phyloP scores from a whole-genome alignment of 2,113 vertebrate genomes.

The Halichoerus grypus region DNA sequence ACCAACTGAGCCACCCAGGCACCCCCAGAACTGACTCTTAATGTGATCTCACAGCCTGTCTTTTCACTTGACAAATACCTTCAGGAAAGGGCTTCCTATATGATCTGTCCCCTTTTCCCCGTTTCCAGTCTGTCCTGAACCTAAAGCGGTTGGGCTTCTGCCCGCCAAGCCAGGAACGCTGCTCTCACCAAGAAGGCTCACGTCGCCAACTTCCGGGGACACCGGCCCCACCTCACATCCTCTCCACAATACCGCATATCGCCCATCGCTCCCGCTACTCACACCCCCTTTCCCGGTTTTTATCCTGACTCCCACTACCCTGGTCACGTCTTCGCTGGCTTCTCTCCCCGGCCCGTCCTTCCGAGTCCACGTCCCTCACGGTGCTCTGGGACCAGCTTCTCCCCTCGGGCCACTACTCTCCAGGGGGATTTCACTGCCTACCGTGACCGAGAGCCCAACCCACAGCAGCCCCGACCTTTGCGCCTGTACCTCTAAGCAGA shows the following conservation, averaged over 20 bases:
- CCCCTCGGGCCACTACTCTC: neutral
- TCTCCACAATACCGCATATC: too few species aligned
- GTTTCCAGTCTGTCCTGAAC: neutral
- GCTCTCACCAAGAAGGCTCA: neutral
- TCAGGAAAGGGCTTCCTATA: accelerated
- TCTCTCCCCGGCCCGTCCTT: neutral
- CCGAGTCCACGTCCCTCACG: neutral
- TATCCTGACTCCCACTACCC: neutral
- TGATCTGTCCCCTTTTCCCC: neutral
- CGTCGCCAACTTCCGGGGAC: neutral
- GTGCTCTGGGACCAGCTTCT: neutral
- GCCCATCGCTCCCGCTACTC: neutral
- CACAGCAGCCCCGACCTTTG: neutral
- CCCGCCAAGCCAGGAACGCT: neutral
- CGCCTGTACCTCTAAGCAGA: neutral
- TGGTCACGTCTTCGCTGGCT: neutral
- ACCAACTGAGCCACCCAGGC: too few species aligned
- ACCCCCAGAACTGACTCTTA: neutral
- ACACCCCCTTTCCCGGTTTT: neutral
- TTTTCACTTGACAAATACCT: neutral
- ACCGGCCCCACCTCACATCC: neutral
- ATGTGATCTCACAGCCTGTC: neutral
- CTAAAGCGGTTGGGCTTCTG: neutral
- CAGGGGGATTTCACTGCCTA: neutral
- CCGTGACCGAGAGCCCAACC: neutral